Conservation (phyloP, 37 sponge, comb jelly and placozoan genomes). For the Tethya wilhelma region DNA sequence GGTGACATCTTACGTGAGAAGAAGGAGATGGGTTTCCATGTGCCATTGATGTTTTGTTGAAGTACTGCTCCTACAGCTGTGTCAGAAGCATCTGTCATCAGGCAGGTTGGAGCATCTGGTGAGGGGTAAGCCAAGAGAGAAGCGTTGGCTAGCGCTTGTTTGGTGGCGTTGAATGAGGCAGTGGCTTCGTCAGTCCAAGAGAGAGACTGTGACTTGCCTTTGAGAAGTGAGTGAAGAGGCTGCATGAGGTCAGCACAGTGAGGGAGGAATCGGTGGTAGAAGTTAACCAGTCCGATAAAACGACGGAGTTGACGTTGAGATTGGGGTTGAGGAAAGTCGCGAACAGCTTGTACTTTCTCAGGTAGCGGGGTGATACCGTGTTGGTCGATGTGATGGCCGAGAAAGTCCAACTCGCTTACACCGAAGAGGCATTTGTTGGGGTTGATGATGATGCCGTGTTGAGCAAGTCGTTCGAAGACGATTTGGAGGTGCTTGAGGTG, state of each 20-base stretch:
- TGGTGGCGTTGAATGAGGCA: slow-evolving; percentile 13
- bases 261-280: slow-evolving; percentile 56
- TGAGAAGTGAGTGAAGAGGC: slow-evolving; percentile 35
- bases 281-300: slow-evolving; percentile 51
- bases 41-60: slow-evolving; percentile 43
- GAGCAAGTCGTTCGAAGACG: slow-evolving; percentile 42
- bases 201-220: not conserved
- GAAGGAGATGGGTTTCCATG: slow-evolving; percentile 64
- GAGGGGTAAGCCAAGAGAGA: slow-evolving; percentile 49
- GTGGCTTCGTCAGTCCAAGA: slow-evolving; percentile 7
- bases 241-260: slow-evolving; percentile 40
- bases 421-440: slow-evolving; percentile 56
- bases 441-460: slow-evolving; percentile 50
- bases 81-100: slow-evolving; percentile 68
- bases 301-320: slow-evolving; percentile 27
- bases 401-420: slow-evolving; percentile 26
- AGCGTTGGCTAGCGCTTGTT: slow-evolving; percentile 46
- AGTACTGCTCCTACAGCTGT: slow-evolving; percentile 60
- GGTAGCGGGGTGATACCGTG: slow-evolving; percentile 40
- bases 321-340: slow-evolving; percentile 57
- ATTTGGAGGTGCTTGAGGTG: slow-evolving; percentile 36
- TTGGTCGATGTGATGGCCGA: slow-evolving; percentile 33
- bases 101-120: slow-evolving; percentile 36
- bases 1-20: slow-evolving; percentile 57
- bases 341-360: slow-evolving; percentile 47